Evolutionary conservation across 1,140 invertebrate species (phyloP), one percentile per base, ranked within the genome.

Genomic region (Drosophila carrolli): DNA sequence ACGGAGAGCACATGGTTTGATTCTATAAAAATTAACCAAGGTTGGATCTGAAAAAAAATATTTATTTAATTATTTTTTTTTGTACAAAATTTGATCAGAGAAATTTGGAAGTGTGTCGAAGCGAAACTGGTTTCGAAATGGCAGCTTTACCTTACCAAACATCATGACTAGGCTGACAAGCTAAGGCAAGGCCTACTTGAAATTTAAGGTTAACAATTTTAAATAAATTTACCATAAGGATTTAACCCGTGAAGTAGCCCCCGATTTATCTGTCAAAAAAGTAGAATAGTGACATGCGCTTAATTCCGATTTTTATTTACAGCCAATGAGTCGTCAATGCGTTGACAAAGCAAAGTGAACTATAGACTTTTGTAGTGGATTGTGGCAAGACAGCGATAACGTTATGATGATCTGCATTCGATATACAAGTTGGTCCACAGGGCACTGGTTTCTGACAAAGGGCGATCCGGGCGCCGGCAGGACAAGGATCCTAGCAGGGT

Each of bases 1-100:
- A 90, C 27, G 86, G 83, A 47, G 84, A 90, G 56, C 86, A 82
- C 80, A 82, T 82, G 41, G 46, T 74, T 23, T 8, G 9, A 0
- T 11, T 65, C 11, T 2, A 44, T 1, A 46, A 29, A 27, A 1
- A 29, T 11, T 2, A n/a, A 19, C 38, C 23, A 43, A 62, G 56
- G 38, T 1, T 41, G 23, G 5, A 35, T 47, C 32, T 0, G n/a
- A 62, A 58, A 14, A 27, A 19, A 32, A n/a, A 44, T 47, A 19
- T 63, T 50, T 47, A 67, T 48, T 19, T 6, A 19, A 14, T 38
- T 54, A 44, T 59, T 44, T 48, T 35, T 35, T 47, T 14, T 58
- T 46, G 37, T 32, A 32, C 29, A 43, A 60, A 74, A 78, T 68
- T 82, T 77, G 0, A 51, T 66, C 46, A 43, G 57, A 37, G 6